A percentile compares a stretch with the other conserved stretches of the same genome.
These are phyloP conservation scores for Boloria euphrosyne DNA, from an alignment of 2,888 invertebrate species.

Conservation along the genomic window DNA sequence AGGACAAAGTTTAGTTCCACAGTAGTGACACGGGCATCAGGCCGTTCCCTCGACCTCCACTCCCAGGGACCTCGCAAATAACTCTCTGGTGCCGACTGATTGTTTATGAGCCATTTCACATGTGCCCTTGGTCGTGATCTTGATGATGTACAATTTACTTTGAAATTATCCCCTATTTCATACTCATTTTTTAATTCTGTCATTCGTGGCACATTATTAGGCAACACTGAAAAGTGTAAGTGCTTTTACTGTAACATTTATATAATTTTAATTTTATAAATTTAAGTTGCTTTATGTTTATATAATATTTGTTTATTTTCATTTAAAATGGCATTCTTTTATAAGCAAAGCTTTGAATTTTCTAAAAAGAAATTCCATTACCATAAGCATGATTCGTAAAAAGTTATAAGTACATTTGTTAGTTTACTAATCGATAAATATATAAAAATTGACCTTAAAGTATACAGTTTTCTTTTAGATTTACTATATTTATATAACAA, in stretches of 20 bases:
- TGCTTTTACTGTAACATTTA: too few relatives aligned
- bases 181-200: constrained; percentile 89
- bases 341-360: too few relatives aligned
- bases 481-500: too few relatives aligned
- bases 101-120: constrained; percentile 92
- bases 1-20: constrained; percentile 89
- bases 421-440: too few relatives aligned
- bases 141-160: constrained; percentile 90
- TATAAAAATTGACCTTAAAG: too few relatives aligned
- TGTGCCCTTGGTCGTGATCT: constrained; percentile 90
- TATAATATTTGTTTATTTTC: too few relatives aligned
- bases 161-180: constrained; percentile 87
- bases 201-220: constrained; percentile 89
- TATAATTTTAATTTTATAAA: too few relatives aligned
- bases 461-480: too few relatives aligned
- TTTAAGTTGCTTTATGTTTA: too few relatives aligned
- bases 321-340: too few relatives aligned
- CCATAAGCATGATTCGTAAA: too few relatives aligned
- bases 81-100: constrained; percentile 82
- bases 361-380: too few relatives aligned
- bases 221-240: constrained; percentile 82
- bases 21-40: constrained; percentile 86
- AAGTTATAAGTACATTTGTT: neutral
- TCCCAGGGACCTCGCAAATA: constrained; percentile 78
- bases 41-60: constrained; percentile 71